Conservation (phyloP, 2,797 vertebrate genomes). For the Pyrocephalus nanus region DNA sequence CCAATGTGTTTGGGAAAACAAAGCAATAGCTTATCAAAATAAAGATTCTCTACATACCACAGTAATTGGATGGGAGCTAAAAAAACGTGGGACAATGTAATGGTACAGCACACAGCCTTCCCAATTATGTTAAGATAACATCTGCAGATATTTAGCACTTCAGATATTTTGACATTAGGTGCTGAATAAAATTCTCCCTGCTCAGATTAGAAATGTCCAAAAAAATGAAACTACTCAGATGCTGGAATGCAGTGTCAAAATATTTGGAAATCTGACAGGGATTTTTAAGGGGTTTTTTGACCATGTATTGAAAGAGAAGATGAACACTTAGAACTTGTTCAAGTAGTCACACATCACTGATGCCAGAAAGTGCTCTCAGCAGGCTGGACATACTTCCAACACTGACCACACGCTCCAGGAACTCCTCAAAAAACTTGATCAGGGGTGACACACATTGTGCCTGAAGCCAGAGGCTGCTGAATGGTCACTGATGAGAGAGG, state of each 20-base stretch:
- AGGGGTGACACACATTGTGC: neutral
- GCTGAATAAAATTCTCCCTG: constrained; percentile 24
- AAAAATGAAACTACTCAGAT: constrained; percentile 1
- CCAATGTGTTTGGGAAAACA: neutral
- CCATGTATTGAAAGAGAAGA: neutral
- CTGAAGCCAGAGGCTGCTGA: constrained; percentile 17
- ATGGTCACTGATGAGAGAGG: neutral
- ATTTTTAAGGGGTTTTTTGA: neutral
- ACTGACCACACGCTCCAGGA: constrained; percentile 28
- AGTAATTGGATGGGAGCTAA: neutral
- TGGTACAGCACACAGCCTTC: neutral
- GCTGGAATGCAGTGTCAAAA: constrained; percentile 26
- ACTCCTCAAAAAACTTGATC: constrained; percentile 12
- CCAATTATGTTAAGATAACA: constrained; percentile 39
- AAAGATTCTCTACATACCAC: neutral
- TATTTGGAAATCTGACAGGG: neutral
- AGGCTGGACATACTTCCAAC: constrained; percentile 22
- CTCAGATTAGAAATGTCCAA: constrained; percentile 14
- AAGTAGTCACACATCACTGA: neutral
- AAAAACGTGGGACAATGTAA: neutral
- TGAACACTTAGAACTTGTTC: neutral
- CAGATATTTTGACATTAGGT: constrained; percentile 39
- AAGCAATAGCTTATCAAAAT: neutral
- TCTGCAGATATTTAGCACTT: constrained; percentile 57
- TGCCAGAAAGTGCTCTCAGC: constrained; percentile 29